Evolutionary conservation across 2,888 invertebrate genomes (phyloP).

Genomic region (Gymnocheta viridis): DNA sequence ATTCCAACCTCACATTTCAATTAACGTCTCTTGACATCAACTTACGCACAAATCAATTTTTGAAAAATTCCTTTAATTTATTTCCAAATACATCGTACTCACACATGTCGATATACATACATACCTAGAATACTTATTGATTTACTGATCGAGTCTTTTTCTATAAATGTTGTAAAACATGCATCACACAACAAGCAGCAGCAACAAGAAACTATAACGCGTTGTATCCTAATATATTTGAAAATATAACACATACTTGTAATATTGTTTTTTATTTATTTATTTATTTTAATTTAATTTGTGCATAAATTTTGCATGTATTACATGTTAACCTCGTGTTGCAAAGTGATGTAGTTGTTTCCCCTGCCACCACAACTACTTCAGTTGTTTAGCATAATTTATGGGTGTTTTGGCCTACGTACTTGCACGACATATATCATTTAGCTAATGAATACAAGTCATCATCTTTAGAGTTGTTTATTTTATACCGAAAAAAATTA

Average conservation of each 20-base stretch:
- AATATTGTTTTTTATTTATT: conserved; percentile 23
- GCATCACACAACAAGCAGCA: conserved; percentile 37
- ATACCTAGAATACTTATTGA: conserved; percentile 27
- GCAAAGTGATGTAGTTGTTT: conserved; percentile 28
- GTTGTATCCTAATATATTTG: conserved; percentile 55
- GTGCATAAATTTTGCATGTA: conserved; percentile 70
- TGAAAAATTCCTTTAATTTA: conserved; percentile 65
- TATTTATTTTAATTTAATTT: conserved; percentile 53
- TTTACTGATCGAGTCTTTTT: conserved; percentile 35
- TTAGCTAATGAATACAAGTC: conserved; percentile 67
- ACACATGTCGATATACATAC: not conserved
- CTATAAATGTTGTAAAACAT: conserved; percentile 40
- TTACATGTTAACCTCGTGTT: conserved; percentile 70
- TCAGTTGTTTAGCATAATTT: conserved; percentile 61
- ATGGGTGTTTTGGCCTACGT: conserved; percentile 68
- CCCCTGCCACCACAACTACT: conserved; percentile 18
- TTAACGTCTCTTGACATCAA: conserved; percentile 68
- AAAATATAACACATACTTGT: conserved; percentile 48
- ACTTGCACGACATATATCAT: conserved; percentile 68
- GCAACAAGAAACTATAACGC: conserved; percentile 21
- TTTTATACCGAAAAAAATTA: conserved; percentile 2
- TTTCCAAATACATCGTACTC: conserved; percentile 42
- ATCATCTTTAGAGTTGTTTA: conserved; percentile 61
- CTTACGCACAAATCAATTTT: conserved; percentile 68
- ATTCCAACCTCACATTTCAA: conserved; percentile 68